Conservation (phyloP, 2,797 vertebrate genomes). For the Melanotaenia maccullochi region DNA sequence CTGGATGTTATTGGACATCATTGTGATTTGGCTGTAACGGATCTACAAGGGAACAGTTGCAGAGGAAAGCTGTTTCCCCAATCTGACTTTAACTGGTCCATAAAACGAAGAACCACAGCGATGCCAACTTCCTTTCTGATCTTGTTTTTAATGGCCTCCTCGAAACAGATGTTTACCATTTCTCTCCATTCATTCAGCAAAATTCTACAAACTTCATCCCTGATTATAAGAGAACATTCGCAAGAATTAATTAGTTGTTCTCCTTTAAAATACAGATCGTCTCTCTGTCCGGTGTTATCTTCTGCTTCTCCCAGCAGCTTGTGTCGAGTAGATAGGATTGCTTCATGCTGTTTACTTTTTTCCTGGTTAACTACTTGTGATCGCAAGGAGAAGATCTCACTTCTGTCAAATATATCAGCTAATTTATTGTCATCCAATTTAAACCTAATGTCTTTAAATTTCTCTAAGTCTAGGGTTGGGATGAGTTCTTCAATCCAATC, state of each 20-base stretch:
- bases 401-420: not conserved
- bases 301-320: fast-evolving
- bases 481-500: fast-evolving
- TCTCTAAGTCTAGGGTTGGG: not conserved
- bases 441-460: not conserved
- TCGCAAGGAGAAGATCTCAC: not conserved
- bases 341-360: fast-evolving
- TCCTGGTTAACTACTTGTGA: not conserved
- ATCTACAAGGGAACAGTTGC: too few species aligned
- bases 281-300: fast-evolving
- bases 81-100: not conserved
- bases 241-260: not conserved
- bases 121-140: fast-evolving
- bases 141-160: fast-evolving
- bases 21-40: too few species aligned
- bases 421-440: not conserved
- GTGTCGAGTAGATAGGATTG: fast-evolving
- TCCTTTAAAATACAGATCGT: not conserved
- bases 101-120: fast-evolving
- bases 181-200: not conserved
- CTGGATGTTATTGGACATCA: too few species aligned
- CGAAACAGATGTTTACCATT: not conserved
- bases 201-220: not conserved
- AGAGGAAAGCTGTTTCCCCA: too few species aligned
- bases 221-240: fast-evolving